Percentiles rank a stretch among this genome's conserved stretches.
Conservation (phyloP, 2,888 invertebrate genomes). For the Metopia argyrocephala region DNA sequence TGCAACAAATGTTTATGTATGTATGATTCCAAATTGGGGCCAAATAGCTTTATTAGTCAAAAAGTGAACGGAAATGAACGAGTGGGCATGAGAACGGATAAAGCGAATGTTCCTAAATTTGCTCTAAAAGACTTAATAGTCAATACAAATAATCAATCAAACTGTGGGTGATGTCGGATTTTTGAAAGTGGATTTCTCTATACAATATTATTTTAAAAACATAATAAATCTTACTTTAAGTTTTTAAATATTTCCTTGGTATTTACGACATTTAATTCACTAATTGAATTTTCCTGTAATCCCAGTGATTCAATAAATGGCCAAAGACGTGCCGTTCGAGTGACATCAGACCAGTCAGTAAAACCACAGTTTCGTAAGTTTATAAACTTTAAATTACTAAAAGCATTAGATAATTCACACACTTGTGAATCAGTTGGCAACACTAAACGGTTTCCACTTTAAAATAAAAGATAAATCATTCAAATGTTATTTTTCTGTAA, state of each 20-base stretch:
- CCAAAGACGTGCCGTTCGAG: conserved; percentile 85
- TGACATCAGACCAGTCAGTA: conserved; percentile 85
- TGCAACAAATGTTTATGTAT: too few species aligned
- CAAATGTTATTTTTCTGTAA: too few species aligned
- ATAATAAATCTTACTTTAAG: conserved; percentile 68
- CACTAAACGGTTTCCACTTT: conserved; percentile 88
- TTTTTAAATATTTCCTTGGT: conserved; percentile 74
- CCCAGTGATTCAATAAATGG: conserved; percentile 84
- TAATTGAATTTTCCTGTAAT: conserved; percentile 87
- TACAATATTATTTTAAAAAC: too few species aligned
- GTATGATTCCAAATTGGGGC: too few species aligned
- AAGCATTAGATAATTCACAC: conserved; percentile 75
- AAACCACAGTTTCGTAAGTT: conserved; percentile 82
- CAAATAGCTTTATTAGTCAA: too few species aligned
- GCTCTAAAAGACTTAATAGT: too few species aligned
- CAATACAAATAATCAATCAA: too few species aligned
- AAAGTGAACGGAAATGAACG: too few species aligned
- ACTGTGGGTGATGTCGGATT: too few species aligned
- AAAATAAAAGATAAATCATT: conserved; percentile 73
- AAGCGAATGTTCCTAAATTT: too few species aligned
- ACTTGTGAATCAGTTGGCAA: conserved; percentile 82
- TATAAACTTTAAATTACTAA: conserved; percentile 74
- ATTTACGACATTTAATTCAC: conserved; percentile 80
- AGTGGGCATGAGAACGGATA: too few species aligned
- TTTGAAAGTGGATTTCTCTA: too few species aligned